Conservation (phyloP, 2,888 invertebrate species). For the Pyrgus malvae region DNA sequence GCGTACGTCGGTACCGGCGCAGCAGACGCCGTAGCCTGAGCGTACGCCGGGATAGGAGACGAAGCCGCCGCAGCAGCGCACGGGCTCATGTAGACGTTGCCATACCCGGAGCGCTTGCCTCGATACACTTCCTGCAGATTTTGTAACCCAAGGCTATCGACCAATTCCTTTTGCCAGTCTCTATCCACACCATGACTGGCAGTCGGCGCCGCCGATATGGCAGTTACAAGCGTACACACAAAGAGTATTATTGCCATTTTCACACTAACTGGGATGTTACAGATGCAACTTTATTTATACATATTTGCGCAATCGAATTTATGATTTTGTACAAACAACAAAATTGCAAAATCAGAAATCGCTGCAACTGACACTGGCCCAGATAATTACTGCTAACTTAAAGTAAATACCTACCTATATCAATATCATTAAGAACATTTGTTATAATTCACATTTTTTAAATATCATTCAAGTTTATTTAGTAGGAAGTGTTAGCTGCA, state of each 20-base stretch:
- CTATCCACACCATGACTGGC: slow-evolving; percentile 27
- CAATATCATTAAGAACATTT: neutral
- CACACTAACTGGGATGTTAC: slow-evolving; percentile 40
- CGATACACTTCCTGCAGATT: slow-evolving; percentile 24
- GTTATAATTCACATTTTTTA: too few species aligned
- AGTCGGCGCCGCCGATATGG: slow-evolving; percentile 43
- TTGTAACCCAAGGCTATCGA: neutral
- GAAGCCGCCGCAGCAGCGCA: slow-evolving; percentile 50
- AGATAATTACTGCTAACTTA: slow-evolving; percentile 50
- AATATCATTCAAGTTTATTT: too few species aligned
- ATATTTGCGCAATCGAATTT: slow-evolving; percentile 43
- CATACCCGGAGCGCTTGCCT: slow-evolving; percentile 46
- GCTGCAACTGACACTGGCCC: slow-evolving; percentile 42
- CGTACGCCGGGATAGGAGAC: slow-evolving; percentile 17
- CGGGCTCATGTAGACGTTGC: slow-evolving; percentile 43
- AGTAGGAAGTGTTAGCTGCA: too few species aligned
- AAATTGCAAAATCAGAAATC: slow-evolving; percentile 9
- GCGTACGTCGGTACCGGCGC: slow-evolving; percentile 19
- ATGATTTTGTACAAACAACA: slow-evolving; percentile 36
- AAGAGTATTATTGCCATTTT: slow-evolving; percentile 56
- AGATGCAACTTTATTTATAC: slow-evolving; percentile 55
- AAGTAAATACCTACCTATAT: neutral
- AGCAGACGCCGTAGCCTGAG: slow-evolving; percentile 9
- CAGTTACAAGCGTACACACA: slow-evolving; percentile 40
- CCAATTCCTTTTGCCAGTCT: slow-evolving; percentile 16